phyloP scores from a whole-genome alignment of 1,140 invertebrate genomes.

The Cyclina sinensis region DNA sequence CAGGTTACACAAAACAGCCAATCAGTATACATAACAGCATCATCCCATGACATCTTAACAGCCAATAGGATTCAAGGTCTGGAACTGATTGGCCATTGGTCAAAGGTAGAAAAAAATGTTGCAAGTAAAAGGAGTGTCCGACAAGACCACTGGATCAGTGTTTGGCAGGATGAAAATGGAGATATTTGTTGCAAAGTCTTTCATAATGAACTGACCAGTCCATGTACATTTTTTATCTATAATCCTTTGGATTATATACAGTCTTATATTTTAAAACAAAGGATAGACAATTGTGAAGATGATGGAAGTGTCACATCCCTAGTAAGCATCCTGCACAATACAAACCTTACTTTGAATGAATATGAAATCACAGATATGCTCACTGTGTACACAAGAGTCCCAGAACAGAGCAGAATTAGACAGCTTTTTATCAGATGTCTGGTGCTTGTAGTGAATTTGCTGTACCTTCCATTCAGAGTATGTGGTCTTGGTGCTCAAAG shows the following conservation, averaged over 20 bases:
- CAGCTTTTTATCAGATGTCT: not conserved
- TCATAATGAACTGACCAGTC: not conserved
- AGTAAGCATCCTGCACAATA: slow-evolving; percentile 6
- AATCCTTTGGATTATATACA: slow-evolving; percentile 61
- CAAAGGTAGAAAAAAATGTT: not conserved
- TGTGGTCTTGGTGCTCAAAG: not conserved
- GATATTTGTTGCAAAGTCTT: slow-evolving; percentile 51
- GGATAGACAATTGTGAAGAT: not conserved
- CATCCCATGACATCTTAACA: not conserved
- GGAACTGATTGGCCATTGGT: slow-evolving; percentile 35
- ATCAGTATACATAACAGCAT: slow-evolving; percentile 66
- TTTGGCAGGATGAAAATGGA: not conserved
- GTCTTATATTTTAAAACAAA: slow-evolving; percentile 63
- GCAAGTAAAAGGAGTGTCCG: not conserved
- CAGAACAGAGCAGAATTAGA: not conserved
- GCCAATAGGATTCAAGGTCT: slow-evolving; percentile 7
- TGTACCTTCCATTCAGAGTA: slow-evolving; percentile 20
- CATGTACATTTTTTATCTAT: slow-evolving; percentile 68
- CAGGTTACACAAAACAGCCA: slow-evolving; percentile 26
- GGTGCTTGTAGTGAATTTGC: not conserved
- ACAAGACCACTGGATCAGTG: slow-evolving; percentile 3
- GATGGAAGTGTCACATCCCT: slow-evolving; percentile 11
- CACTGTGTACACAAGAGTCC: not conserved
- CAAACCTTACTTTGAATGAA: not conserved
- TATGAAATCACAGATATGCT: not conserved